Percentiles rank a stretch among this genome's conserved stretches.
These are phyloP conservation scores for Anomalospiza imberbis DNA, from an alignment of 2,797 vertebrate genomes.

Conservation along the genomic window DNA sequence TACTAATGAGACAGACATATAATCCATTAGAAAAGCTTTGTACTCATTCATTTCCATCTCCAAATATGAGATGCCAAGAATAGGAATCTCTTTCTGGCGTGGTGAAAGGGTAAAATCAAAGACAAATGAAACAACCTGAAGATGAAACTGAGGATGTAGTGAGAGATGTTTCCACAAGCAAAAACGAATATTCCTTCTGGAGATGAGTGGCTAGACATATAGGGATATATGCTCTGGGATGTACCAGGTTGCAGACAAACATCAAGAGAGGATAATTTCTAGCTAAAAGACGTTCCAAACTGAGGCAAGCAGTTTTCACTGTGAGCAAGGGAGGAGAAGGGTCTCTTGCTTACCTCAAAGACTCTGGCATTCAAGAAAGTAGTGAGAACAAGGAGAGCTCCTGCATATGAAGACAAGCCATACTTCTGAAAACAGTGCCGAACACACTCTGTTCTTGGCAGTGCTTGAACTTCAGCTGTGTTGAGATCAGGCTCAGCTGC, in stretches of 20 bases:
- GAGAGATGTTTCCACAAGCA: background rate
- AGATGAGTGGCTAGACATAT: background rate
- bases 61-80: background rate
- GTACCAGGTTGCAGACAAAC: background rate
- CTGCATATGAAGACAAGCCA: background rate
- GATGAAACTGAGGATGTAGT: background rate
- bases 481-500: constrained; percentile 57
- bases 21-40: background rate
- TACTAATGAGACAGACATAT: background rate
- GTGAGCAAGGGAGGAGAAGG: background rate
- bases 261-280: background rate
- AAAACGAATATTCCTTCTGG: background rate
- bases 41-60: background rate
- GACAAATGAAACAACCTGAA: background rate
- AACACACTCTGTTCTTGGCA: constrained; percentile 60
- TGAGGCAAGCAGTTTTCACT: background rate
- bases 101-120: background rate
- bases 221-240: background rate
- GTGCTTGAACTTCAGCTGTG: constrained; percentile 40
- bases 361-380: background rate
- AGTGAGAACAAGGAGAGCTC: constrained; percentile 15
- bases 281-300: background rate
- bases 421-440: background rate
- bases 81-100: background rate
- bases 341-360: background rate